Base-by-base conservation (phyloP, 2,113 vertebrate genomes). In the Todiramphus chloris region DNA sequence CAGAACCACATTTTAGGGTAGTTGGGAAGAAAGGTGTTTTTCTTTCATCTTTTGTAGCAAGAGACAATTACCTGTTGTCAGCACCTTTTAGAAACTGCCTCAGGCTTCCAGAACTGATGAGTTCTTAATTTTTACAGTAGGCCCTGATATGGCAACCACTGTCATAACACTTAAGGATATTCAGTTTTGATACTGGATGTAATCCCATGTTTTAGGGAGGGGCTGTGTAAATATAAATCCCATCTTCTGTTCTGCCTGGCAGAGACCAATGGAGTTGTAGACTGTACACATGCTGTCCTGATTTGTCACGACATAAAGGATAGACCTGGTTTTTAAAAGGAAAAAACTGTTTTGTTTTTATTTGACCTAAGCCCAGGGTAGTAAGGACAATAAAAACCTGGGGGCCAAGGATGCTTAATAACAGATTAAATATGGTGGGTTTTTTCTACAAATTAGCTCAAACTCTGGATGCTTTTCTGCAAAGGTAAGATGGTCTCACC, bases 31-130 rank as follows among this genome's bases (percentile, higher is more conserved):
- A 89, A 79, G 31, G 17, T 43, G 5, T 84, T 94, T 68, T 81
- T 84, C 83, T 95, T 90, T 87, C 41, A 44, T 90, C 85, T 90
- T 89, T 78, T 90, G 60, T 44, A 85, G 91, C 74, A 89, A 4
- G 13, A 94, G 81, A 78, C 58, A 85, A 83, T 96, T 94, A 89
- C 58, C 20, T 41, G 74, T 53, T 96, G 94, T 96, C 96, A 96
- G 91, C 95, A 89, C 58, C 87, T 96, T 96, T 81, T 53, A 87
- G 46, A 93, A 96, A 96, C 74, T 91, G 87, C 95, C 84, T 89
- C 25, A 53, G 84, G 94, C 87, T 89, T 70, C 9, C 16, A 50
- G 74, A 91, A 73, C 77, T 89, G 89, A 96, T 76, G 91, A 94
- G 89, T 89, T 91, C 66, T 91, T 89, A 73, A 62, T 81, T 96